Conservation (phyloP, 1,140 invertebrate genomes). For the Pseudomyrmex concolor region DNA sequence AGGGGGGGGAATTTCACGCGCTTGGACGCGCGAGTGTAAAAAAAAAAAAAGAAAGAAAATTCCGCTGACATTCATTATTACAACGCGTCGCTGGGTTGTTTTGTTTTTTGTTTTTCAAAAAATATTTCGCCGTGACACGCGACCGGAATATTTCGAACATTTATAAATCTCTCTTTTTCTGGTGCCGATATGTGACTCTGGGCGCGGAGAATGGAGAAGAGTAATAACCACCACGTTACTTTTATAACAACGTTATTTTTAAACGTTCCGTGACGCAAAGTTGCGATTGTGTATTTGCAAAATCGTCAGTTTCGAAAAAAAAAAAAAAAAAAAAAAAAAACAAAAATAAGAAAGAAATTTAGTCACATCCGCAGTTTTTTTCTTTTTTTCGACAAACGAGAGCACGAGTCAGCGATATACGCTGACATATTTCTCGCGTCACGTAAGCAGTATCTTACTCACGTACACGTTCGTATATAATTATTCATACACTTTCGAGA, state of each 20-base stretch:
- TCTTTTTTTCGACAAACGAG: slow-evolving; percentile 1
- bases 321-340: neutral
- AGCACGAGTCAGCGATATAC: slow-evolving; percentile 29
- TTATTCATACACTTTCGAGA: slow-evolving; percentile 39
- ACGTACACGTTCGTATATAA: slow-evolving; percentile 15
- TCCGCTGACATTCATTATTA: slow-evolving; percentile 46
- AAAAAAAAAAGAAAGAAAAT: slow-evolving; percentile 4
- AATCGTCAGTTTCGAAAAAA: too few relatives aligned
- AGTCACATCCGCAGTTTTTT: neutral
- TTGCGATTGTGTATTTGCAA: too few relatives aligned
- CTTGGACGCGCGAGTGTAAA: neutral
- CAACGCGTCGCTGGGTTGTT: slow-evolving; percentile 17
- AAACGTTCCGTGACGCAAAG: too few relatives aligned
- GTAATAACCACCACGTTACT: neutral
- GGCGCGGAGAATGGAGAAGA: neutral
- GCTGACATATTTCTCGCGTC: slow-evolving; percentile 14
- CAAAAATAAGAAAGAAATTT: neutral
- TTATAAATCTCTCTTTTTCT: slow-evolving; percentile 10
- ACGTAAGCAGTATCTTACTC: slow-evolving; percentile 8
- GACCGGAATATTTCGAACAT: neutral
- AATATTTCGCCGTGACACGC: slow-evolving; percentile 13
- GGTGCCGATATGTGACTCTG: neutral
- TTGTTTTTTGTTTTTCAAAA: neutral
- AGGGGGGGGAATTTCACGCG: slow-evolving; percentile 49
- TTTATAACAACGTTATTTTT: neutral